phyloP scores from a whole-genome alignment of 2,113 vertebrate genomes.

The Chlorodrepanis virens region DNA sequence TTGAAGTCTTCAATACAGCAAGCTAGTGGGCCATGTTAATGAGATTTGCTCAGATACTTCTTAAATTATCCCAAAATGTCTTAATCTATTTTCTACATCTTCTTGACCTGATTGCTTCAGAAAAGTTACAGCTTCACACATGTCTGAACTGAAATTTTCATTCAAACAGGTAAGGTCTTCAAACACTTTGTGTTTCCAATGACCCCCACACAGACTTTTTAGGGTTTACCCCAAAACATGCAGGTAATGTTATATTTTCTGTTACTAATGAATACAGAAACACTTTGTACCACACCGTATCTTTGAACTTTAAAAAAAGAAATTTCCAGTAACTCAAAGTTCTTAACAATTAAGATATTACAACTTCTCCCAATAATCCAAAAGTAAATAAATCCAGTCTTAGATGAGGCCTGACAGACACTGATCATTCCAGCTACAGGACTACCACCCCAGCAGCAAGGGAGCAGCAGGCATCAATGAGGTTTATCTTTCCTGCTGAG shows the following conservation, averaged over 20 bases:
- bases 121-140: neutral
- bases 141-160: neutral
- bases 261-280: neutral
- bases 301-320: neutral
- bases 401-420: neutral
- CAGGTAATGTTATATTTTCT: neutral
- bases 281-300: neutral
- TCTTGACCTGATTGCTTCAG: slow-evolving; percentile 16
- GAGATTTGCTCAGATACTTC: slow-evolving; percentile 55
- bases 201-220: neutral
- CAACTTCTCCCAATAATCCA: neutral
- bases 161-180: neutral
- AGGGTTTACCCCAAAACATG: neutral
- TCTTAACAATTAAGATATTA: neutral
- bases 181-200: neutral
- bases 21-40: slow-evolving; percentile 59
- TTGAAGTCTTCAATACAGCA: slow-evolving; percentile 54
- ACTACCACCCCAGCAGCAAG: neutral
- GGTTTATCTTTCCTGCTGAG: neutral
- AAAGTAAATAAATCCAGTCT: neutral
- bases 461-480: neutral
- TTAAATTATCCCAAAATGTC: slow-evolving; percentile 34
- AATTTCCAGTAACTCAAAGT: neutral
- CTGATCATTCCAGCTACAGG: neutral
- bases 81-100: slow-evolving; percentile 49